Conservation (phyloP, 2,888 invertebrate species). For the Drosophila meridiana region DNA sequence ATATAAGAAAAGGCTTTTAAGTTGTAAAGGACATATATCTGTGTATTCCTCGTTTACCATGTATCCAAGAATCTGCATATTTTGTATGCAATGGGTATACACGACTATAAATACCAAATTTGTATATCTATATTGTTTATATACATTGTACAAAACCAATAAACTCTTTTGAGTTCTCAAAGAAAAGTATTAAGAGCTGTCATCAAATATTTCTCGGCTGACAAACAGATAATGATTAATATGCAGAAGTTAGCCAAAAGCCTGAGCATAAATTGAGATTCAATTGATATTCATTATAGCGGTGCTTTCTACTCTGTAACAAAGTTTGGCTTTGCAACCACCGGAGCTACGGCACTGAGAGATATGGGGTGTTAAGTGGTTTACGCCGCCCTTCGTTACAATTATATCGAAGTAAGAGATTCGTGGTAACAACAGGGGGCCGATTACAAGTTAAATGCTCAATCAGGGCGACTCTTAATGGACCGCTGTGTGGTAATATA, state of each 20-base stretch:
- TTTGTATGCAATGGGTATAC: not conserved
- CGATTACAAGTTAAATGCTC: constrained; percentile 76
- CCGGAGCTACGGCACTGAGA: constrained; percentile 32
- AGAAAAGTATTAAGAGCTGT: not conserved
- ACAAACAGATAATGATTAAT: constrained; percentile 40
- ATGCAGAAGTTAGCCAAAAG: constrained; percentile 3
- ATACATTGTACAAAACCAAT: not conserved
- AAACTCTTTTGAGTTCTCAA: not conserved
- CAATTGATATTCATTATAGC: constrained; percentile 83
- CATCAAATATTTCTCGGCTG: constrained; percentile 5
- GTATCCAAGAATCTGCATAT: too few species aligned
- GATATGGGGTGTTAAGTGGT: constrained; percentile 79
- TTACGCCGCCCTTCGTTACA: constrained; percentile 62
- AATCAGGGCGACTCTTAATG: constrained; percentile 72
- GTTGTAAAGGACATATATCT: too few species aligned
- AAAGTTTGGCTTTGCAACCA: constrained; percentile 64
- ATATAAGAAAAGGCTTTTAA: too few species aligned
- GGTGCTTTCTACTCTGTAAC: constrained; percentile 34
- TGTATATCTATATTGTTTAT: not conserved
- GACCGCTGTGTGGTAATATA: constrained; percentile 60
- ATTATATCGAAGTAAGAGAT: constrained; percentile 43
- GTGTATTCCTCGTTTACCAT: too few species aligned
- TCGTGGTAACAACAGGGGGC: constrained; percentile 63
- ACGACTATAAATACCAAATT: not conserved
- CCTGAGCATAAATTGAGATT: constrained; percentile 62